Conservation (phyloP, 2,888 invertebrate genomes). For the Xestobium rufovillosum region DNA sequence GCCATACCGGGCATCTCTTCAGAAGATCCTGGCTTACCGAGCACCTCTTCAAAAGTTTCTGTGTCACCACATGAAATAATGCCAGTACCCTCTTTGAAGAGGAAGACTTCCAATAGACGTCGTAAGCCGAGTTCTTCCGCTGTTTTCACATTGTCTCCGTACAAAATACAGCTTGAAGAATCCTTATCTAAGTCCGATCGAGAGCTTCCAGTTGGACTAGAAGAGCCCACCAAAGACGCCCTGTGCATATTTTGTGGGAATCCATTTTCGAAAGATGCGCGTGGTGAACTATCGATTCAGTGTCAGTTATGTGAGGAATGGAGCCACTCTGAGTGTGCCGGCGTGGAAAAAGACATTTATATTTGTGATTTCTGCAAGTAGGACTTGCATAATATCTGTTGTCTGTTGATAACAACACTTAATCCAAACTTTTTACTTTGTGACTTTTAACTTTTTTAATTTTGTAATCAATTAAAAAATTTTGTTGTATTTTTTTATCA, state of each 20-base stretch:
- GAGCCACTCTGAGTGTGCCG: no score
- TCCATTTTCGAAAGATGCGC: constrained; percentile 7
- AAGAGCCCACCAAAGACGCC: constrained; percentile 5
- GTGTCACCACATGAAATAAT: constrained; percentile 7
- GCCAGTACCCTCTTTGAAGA: constrained; percentile 3
- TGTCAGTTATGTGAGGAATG: constrained; percentile 7
- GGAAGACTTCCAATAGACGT: constrained; percentile 7
- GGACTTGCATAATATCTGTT: no score
- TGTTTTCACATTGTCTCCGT: constrained; percentile 7
- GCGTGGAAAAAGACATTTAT: constrained; percentile 4
- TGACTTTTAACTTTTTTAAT: no score
- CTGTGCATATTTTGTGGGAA: constrained; percentile 7
- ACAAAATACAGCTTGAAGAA: constrained; percentile 6
- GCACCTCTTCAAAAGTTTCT: constrained; percentile 4
- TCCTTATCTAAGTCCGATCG: constrained; percentile 7
- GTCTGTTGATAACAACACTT: no score
- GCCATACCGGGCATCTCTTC: constrained; percentile 5
- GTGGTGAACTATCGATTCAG: constrained; percentile 7
- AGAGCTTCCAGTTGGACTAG: constrained; percentile 7
- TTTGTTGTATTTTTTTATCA: no score
- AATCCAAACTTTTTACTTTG: no score
- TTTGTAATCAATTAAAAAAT: no score
- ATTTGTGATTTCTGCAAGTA: no score
- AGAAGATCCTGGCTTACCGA: constrained; percentile 6
- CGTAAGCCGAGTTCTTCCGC: constrained; percentile 6